A percentile compares a stretch with the other conserved stretches of the same genome.
Conservation (phyloP, 2,888 invertebrate genomes). For the Pseudoips prasinana region DNA sequence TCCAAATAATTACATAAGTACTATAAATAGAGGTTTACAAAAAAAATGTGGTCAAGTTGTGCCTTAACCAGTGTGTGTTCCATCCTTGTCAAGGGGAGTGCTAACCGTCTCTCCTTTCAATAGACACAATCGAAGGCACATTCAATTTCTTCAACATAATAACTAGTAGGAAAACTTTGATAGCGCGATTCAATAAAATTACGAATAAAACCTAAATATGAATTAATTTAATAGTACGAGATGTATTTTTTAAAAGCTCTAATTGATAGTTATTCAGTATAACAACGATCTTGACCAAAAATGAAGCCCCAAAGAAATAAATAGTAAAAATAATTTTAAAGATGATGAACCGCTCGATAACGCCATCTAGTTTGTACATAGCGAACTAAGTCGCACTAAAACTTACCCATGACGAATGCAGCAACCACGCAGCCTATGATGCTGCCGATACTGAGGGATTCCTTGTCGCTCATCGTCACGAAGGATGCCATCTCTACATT, state of each 20-base stretch:
- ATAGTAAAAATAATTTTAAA: constrained; percentile 3
- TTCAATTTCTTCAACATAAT: constrained; percentile 12
- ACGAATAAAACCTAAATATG: too few relatives aligned
- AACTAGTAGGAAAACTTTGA: constrained; percentile 20
- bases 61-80: constrained; percentile 70
- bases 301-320: constrained; percentile 1
- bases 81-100: constrained; percentile 98
- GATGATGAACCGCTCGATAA: constrained; percentile 1
- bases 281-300: too few relatives aligned
- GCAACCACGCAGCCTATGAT: constrained; percentile 65
- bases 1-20: too few relatives aligned
- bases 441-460: constrained; percentile 55
- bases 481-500: constrained; percentile 74
- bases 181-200: constrained; percentile 41
- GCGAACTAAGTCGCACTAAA: constrained; percentile 8
- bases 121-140: constrained; percentile 84
- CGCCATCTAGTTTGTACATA: constrained; percentile 34
- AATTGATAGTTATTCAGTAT: too few relatives aligned
- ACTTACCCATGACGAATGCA: constrained; percentile 65
- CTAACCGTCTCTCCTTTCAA: constrained; percentile 98
- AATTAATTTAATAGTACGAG: too few relatives aligned
- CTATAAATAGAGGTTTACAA: too few relatives aligned
- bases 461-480: constrained; percentile 50
- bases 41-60: constrained; percentile 59
- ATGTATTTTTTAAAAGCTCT: too few relatives aligned